Conservation (phyloP, 2,113 vertebrate species). For the Shinisaurus crocodilurus region DNA sequence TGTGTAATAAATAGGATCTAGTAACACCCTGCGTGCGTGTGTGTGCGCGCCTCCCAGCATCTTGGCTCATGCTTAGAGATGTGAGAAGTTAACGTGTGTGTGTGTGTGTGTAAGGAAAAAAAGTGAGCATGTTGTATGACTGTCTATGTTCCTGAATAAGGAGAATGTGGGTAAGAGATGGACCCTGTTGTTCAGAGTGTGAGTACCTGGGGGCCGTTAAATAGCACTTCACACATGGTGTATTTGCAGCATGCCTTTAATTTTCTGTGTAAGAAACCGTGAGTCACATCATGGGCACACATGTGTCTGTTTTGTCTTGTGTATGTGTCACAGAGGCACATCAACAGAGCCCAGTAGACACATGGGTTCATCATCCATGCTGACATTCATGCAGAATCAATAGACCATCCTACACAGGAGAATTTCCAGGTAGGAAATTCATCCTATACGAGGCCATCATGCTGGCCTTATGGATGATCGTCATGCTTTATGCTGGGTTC, state of each 20-base stretch:
- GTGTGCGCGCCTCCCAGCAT: background rate
- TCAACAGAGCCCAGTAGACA: background rate
- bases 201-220: background rate
- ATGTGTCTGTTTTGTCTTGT: background rate
- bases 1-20: conserved; percentile 17
- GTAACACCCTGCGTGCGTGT: background rate
- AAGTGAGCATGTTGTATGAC: background rate
- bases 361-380: no score
- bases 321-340: background rate
- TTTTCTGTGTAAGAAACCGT: background rate
- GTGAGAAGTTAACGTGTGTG: background rate
- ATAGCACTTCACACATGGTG: background rate
- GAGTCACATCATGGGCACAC: no score
- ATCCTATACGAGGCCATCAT: background rate
- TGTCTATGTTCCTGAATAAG: background rate
- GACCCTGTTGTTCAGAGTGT: background rate
- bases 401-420: background rate
- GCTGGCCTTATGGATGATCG: background rate
- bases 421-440: background rate
- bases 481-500: background rate
- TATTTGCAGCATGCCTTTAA: background rate
- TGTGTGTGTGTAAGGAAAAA: background rate
- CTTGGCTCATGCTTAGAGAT: background rate
- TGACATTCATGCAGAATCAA: no score
- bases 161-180: background rate